Conservation (phyloP, 2,113 vertebrate genomes). For the Choloepus hoffmanni region DNA sequence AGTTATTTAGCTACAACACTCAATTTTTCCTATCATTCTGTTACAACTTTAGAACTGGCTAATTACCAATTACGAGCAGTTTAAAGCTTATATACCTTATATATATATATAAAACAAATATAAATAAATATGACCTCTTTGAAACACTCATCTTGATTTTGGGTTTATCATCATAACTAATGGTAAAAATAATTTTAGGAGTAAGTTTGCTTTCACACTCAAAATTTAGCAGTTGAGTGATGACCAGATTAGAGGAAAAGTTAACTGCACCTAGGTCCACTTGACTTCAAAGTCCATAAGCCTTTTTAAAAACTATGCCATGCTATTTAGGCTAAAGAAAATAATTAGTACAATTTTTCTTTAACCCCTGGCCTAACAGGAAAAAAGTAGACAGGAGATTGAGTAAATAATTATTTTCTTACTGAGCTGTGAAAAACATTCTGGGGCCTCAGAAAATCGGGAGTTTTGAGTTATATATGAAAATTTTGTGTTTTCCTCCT, state of each 20-base stretch:
- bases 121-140: neutral
- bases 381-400: conserved; percentile 10
- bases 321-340: neutral
- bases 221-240: neutral
- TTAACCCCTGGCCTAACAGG: conserved; percentile 40
- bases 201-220: neutral
- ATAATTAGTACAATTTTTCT: neutral
- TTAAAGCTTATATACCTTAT: neutral
- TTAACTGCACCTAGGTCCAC: neutral
- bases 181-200: neutral
- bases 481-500: neutral
- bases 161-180: neutral
- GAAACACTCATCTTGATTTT: neutral
- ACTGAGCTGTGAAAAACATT: neutral
- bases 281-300: neutral
- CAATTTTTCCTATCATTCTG: neutral
- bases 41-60: neutral
- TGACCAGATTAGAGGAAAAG: neutral
- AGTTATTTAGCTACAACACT: neutral
- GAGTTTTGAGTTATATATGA: neutral
- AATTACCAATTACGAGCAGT: neutral
- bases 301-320: neutral
- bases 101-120: neutral
- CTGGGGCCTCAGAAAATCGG: neutral
- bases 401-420: conserved; percentile 70